Evolutionary conservation across 2,888 invertebrate genomes (phyloP).

Genomic region (Lasioglossum morio): DNA sequence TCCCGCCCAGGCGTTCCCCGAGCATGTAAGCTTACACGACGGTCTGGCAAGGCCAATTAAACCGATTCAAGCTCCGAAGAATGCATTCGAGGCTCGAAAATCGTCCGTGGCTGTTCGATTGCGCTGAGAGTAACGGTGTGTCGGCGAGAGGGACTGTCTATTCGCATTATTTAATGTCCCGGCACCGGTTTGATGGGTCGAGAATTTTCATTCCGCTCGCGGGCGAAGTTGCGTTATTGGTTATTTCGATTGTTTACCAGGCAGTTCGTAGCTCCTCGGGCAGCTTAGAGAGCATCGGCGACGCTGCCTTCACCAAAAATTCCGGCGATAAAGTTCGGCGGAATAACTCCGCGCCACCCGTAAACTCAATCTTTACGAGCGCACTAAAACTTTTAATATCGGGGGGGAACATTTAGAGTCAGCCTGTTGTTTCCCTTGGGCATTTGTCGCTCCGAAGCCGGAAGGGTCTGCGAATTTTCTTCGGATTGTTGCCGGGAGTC

Average conservation of each 20-base stretch:
- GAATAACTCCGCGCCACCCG: constrained; percentile 27
- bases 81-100: not conserved
- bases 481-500: not conserved
- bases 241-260: constrained; percentile 6
- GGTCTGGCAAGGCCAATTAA: constrained; percentile 30
- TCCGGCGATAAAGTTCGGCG: constrained; percentile 32
- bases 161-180: constrained; percentile 13
- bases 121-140: not conserved
- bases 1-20: not conserved
- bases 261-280: not conserved
- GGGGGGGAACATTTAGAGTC: constrained; percentile 25
- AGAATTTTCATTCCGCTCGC: not conserved
- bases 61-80: constrained; percentile 29
- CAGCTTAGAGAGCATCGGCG: not conserved
- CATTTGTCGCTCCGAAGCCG: constrained; percentile 20
- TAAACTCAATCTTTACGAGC: constrained; percentile 50
- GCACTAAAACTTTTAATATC: constrained; percentile 43
- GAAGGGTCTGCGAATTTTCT: constrained; percentile 16
- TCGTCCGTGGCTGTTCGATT: not conserved
- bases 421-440: constrained; percentile 17
- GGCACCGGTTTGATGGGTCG: not conserved
- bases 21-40: constrained; percentile 5
- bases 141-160: not conserved
- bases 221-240: constrained; percentile 2
- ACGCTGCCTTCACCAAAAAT: constrained; percentile 31